These are phyloP conservation scores for Columba guinea DNA, from an alignment of 2,797 vertebrate species.

Conservation along the genomic window DNA sequence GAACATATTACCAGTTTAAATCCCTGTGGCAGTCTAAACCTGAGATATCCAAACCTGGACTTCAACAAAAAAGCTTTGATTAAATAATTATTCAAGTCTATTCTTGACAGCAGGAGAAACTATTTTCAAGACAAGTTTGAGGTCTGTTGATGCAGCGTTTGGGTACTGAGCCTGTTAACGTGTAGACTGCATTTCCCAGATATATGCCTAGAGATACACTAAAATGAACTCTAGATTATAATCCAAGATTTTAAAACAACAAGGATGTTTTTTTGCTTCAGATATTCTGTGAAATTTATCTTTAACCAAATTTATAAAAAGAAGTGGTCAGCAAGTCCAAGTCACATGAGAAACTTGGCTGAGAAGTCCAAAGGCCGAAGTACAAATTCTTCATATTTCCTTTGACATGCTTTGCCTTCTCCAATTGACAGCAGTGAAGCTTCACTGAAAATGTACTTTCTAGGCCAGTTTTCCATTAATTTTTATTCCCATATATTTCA, in stretches of 20 bases:
- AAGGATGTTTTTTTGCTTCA: background rate
- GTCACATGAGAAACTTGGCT: constrained; percentile 60
- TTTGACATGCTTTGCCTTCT: constrained; percentile 11
- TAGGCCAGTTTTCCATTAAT: background rate
- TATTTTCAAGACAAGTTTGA: background rate
- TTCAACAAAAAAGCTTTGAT: background rate
- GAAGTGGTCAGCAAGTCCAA: constrained; percentile 60
- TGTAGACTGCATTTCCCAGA: background rate
- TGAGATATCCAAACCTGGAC: background rate
- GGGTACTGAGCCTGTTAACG: background rate
- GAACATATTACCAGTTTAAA: background rate
- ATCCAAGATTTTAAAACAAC: background rate
- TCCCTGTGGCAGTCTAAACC: background rate
- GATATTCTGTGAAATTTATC: constrained; percentile 6
- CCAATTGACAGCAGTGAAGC: constrained; percentile 23
- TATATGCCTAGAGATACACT: background rate
- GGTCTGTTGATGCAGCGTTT: background rate
- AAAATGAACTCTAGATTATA: background rate
- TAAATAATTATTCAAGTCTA: background rate
- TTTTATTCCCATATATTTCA: background rate
- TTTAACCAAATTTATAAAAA: constrained; percentile 55
- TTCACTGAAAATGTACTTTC: constrained; percentile 15
- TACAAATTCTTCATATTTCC: constrained; percentile 62
- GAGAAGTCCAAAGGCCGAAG: constrained; percentile 65
- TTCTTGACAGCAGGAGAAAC: background rate